phyloP scores from a whole-genome alignment of 2,113 vertebrate genomes.

The Mionectes macconnelli region DNA sequence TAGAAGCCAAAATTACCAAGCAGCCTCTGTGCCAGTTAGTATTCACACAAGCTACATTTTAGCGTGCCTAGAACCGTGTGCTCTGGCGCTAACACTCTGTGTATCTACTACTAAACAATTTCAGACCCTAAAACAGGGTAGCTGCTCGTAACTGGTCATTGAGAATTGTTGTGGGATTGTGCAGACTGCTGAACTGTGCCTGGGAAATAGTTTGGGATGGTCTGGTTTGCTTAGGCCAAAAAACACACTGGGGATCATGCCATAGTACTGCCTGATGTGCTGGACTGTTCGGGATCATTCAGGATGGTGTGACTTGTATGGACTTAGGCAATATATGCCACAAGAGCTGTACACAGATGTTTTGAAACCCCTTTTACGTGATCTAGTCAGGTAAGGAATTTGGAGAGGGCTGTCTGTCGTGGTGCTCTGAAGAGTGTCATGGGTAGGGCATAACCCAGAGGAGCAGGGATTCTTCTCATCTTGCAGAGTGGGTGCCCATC shows the following conservation, averaged over 20 bases:
- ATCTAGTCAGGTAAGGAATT: not conserved
- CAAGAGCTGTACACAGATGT: not conserved
- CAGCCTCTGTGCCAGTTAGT: not conserved
- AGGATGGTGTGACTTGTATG: not conserved
- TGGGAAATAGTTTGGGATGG: not conserved
- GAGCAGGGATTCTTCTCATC: not conserved
- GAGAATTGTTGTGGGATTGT: not conserved
- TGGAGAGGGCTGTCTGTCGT: not conserved
- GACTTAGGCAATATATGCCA: not conserved
- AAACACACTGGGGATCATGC: not conserved
- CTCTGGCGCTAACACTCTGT: too few species aligned
- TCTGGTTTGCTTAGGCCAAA: not conserved
- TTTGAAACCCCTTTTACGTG: not conserved
- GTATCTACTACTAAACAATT: not conserved
- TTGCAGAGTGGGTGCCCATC: not conserved
- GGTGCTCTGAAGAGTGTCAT: not conserved
- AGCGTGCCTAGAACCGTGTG: not conserved
- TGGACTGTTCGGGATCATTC: not conserved
- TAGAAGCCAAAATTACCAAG: not conserved
- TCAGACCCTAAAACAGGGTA: not conserved
- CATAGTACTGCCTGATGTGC: rapidly evolving
- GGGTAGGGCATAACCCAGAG: not conserved
- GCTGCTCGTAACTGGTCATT: not conserved
- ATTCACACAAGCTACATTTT: not conserved
- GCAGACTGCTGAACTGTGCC: not conserved